These are phyloP conservation scores for Pagetopsis macropterus DNA, from an alignment of 2,797 vertebrate genomes.

Conservation along the genomic window DNA sequence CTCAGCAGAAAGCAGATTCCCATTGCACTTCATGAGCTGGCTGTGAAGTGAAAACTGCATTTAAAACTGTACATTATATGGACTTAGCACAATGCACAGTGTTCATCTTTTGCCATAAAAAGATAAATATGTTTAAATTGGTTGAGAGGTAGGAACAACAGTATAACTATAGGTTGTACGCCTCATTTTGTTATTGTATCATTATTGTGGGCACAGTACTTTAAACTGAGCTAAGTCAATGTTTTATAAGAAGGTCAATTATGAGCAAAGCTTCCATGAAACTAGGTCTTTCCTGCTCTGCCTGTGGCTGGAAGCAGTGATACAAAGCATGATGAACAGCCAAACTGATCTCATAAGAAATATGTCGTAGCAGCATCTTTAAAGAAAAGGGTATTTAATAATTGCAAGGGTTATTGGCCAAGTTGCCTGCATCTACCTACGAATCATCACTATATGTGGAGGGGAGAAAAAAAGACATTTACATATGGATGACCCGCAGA, in stretches of 20 bases:
- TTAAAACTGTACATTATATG: conserved; percentile 6
- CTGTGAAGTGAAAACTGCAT: conserved; percentile 19
- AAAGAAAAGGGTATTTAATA: conserved; percentile 59
- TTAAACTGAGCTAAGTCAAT: conserved; percentile 22
- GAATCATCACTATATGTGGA: conserved; percentile 61
- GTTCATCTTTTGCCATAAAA: conserved; percentile 9
- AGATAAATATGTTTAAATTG: not conserved
- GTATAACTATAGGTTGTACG: conserved; percentile 18
- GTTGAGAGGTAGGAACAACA: not conserved
- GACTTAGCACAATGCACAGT: conserved; percentile 17
- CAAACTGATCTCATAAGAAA: conserved; percentile 36
- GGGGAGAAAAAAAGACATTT: conserved; percentile 47
- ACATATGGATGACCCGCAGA: conserved; percentile 74
- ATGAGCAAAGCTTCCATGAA: conserved; percentile 29
- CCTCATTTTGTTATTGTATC: conserved; percentile 27
- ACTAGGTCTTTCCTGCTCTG: not conserved
- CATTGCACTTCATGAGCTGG: conserved; percentile 30
- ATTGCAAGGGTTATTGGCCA: conserved; percentile 63
- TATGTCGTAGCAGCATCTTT: conserved; percentile 43
- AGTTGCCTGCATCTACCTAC: conserved; percentile 53
- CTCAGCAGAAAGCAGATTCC: conserved; percentile 18
- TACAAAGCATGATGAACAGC: conserved; percentile 15
- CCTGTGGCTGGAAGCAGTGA: conserved; percentile 18
- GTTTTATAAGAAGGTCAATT: conserved; percentile 30
- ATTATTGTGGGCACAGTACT: conserved; percentile 28